Base-by-base conservation (phyloP, 2,113 vertebrate species). In the Aptenodytes patagonicus region DNA sequence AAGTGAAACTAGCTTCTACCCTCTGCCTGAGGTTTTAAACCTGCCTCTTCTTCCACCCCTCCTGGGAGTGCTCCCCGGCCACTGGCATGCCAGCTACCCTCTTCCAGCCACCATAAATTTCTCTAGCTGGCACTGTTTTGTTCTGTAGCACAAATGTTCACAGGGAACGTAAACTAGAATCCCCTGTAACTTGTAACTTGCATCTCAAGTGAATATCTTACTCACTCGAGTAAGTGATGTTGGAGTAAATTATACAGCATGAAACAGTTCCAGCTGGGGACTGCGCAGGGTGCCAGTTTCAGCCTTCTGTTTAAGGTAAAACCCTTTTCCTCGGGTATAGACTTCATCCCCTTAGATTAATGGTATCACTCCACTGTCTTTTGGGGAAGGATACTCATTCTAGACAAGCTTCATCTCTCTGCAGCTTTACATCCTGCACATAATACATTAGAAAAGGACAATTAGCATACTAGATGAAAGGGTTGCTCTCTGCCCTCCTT, bases 31-130 rank as follows among this genome's bases (percentile, higher is more conserved):
- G 34, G 0, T 49, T 91, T 87, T 54, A 71, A 61, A 58, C 2
- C 2, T 3, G 7, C 2, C 2, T 25, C 10, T 58, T 77, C 52
- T 54, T 17, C 11, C 7, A 47, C 1, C 6, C 11, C 18, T 1
- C 0, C 42, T 60, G 26, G 4, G 18, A 9, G 11, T 49, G 28
- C 17, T 89, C 6, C 40, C 22, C 34, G 24, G 17, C 25, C 25
- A 31, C 57, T 44, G 46, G 38, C 15, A 36, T n/a, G 32, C 38
- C 81, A 54, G 31, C 20, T 64, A 31, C 13, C 40, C 44, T 68
- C 26, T 16, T 26, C 44, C 40, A 72, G 40, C 8, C 34, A 64
- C 13, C 36, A 49, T 3, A 61, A 72, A 80, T 57, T 29, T 54
- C 51, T 64, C 57, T 36, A 71, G 42, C 46, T 79, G 57, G 44